phyloP scores from a whole-genome alignment of 2,797 vertebrate genomes.

The Taeniopygia guttata region DNA sequence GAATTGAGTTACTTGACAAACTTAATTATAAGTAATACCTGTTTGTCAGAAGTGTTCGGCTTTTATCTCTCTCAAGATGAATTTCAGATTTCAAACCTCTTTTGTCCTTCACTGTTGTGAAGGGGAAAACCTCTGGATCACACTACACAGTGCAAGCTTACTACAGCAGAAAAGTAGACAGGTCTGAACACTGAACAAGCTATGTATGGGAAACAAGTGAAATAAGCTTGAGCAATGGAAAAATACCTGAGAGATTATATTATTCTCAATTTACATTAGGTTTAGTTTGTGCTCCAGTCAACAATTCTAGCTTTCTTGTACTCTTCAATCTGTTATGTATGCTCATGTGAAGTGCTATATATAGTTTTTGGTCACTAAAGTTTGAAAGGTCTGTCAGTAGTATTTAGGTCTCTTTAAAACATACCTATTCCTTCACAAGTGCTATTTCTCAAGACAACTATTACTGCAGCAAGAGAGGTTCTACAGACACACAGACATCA shows the following conservation, averaged over 20 bases:
- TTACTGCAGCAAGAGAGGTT: constrained; percentile 7
- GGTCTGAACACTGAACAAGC: background rate
- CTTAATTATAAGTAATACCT: background rate
- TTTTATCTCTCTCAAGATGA: background rate
- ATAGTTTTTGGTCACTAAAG: background rate
- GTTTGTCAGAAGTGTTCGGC: background rate
- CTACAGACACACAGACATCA: background rate
- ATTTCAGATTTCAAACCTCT: background rate
- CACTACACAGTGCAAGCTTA: background rate
- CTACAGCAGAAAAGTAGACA: background rate
- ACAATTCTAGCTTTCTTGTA: background rate
- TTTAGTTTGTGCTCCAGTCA: background rate
- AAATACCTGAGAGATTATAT: background rate
- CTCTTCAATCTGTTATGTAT: background rate
- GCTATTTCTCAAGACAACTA: background rate
- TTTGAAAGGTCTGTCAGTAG: background rate
- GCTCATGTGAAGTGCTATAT: background rate
- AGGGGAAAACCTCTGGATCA: background rate
- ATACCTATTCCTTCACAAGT: background rate
- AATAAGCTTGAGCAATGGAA: background rate
- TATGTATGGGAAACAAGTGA: background rate
- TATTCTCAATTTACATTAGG: background rate
- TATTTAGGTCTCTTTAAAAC: background rate
- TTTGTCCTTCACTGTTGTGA: rapidly evolving
- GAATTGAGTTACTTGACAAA: background rate